Evolutionary conservation across 2,113 vertebrate genomes (phyloP).

Genomic region (Scortum barcoo): DNA sequence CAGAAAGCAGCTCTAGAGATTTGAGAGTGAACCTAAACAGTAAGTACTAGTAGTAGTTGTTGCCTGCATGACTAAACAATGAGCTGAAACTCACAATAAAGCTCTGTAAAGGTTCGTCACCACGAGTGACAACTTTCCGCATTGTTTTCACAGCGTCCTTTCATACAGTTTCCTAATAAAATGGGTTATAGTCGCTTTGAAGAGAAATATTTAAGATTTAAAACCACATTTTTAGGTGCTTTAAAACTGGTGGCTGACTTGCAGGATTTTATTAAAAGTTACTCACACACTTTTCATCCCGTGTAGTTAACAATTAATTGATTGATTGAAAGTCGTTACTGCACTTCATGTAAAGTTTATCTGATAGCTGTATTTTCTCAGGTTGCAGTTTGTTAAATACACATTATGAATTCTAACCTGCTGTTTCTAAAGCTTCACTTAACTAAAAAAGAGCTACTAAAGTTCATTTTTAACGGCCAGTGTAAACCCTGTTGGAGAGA

Average conservation of each 20-base stretch:
- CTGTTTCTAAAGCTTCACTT: background rate
- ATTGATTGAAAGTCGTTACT: too few species aligned
- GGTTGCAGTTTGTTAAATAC: background rate
- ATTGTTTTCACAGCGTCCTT: background rate
- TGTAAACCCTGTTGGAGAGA: conserved; percentile 9
- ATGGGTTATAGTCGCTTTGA: too few species aligned
- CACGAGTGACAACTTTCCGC: background rate
- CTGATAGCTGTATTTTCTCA: background rate
- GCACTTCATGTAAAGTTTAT: background rate
- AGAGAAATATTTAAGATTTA: too few species aligned
- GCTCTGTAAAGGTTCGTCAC: background rate
- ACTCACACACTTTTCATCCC: too few species aligned
- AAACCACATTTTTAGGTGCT: background rate
- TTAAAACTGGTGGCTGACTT: background rate
- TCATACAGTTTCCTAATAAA: too few species aligned
- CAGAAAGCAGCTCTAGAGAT: too few species aligned
- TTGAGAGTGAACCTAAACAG: too few species aligned
- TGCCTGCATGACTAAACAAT: background rate
- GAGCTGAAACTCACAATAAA: too few species aligned
- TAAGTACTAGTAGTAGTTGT: too few species aligned
- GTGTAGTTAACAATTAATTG: too few species aligned
- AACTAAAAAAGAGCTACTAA: background rate
- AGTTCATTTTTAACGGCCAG: background rate
- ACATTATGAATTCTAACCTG: background rate
- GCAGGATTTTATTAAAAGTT: background rate